Base-by-base conservation (phyloP, 2,797 vertebrate genomes). In the Coranthus polyacanthus region DNA sequence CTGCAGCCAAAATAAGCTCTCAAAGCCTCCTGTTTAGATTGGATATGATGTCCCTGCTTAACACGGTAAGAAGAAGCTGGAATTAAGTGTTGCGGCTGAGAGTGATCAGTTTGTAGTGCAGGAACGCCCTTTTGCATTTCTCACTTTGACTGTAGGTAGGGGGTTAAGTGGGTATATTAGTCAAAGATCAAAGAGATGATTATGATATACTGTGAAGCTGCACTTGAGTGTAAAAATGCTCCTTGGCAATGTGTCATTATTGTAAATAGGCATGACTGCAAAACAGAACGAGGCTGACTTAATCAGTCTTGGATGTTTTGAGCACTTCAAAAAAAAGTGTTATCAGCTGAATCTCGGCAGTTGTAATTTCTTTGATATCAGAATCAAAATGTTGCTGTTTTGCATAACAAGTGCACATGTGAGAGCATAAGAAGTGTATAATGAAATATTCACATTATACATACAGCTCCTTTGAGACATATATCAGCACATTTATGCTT, bases 111-210 rank as follows among this genome's bases (percentile, higher is more conserved):
- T n/a, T n/a, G n/a, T n/a, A n/a, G 32, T 7, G 36, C 52, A 52
- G 53, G 36, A 61, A 60, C 21, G 47, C 72, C 51, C 80, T 64
- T 75, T 59, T 74, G 39, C 62, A 64, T 73, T 62, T 62, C 53
- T 47, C 49, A 3, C 68, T 76, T 29, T 36, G 57, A 51, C 42
- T 81, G 68, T 15, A 63, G 65, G 67, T 53, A 38, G 50, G 42
- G 43, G 51, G 69, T 68, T 76, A 78, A 88, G 73, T 73, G 63
- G 70, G 49, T 34, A 70, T 73, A 69, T 83, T 77, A 80, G 32
- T 37, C 46, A 29, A 62, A 65, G 68, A 88, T 85, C 82, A 82
- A 79, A 81, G 51, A 59, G 18, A 75, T 79, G 43, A 81, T 84
- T 56, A 79, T 17, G 67, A 78, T 61, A 21, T 32, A 20, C 43